These are phyloP conservation scores for Puma concolor DNA, from an alignment of 2,113 vertebrate genomes.

Conservation along the genomic window DNA sequence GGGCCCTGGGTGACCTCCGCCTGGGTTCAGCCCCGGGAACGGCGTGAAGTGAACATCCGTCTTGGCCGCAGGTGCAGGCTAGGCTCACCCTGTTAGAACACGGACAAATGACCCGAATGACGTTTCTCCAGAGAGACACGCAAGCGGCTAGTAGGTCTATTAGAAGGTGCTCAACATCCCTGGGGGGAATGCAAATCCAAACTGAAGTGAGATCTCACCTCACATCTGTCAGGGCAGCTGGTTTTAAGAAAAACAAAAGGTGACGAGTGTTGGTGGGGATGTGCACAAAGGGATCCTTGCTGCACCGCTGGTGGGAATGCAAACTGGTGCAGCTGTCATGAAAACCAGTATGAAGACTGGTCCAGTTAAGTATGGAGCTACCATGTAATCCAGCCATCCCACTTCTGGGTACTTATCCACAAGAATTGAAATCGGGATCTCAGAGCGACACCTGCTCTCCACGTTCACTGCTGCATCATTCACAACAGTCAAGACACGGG, in stretches of 20 bases:
- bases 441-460: neutral
- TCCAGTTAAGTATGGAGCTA: fast-evolving
- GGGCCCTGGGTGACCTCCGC: neutral
- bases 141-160: neutral
- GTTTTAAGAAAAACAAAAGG: neutral
- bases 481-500: neutral
- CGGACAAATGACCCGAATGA: neutral
- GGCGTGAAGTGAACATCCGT: fast-evolving
- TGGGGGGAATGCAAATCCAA: neutral
- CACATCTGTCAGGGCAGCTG: too few relatives aligned
- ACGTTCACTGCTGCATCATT: fast-evolving
- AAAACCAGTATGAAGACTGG: too few relatives aligned
- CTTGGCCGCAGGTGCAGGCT: neutral
- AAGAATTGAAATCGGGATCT: neutral
- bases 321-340: neutral
- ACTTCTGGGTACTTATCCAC: neutral
- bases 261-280: neutral
- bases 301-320: neutral
- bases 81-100: too few relatives aligned
- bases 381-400: neutral
- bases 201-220: too few relatives aligned
- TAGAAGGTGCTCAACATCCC: neutral
- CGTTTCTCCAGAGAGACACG: neutral
- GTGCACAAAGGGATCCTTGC: neutral
- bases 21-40: fast-evolving